Evolutionary conservation across 2,113 vertebrate species (phyloP).

Genomic region (Ptilorrhoa leucosticta): DNA sequence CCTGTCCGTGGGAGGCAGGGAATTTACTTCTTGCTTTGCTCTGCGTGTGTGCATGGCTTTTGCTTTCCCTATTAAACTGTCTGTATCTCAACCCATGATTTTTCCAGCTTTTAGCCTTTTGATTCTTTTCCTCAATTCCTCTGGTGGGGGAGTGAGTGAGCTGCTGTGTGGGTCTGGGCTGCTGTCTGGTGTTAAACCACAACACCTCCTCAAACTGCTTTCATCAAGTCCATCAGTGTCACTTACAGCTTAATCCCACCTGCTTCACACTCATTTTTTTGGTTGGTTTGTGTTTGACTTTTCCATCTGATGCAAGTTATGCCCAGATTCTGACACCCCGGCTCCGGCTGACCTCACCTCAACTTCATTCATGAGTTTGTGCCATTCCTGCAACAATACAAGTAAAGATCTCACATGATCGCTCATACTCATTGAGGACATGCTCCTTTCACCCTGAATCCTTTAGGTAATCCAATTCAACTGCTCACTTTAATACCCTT

Average conservation of each 20-base stretch:
- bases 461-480: neutral
- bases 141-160: neutral
- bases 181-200: neutral
- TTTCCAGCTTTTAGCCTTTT: neutral
- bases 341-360: neutral
- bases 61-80: neutral
- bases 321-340: neutral
- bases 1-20: neutral
- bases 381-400: neutral
- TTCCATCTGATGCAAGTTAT: neutral
- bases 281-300: neutral
- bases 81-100: neutral
- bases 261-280: neutral
- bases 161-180: neutral
- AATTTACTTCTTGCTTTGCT: neutral
- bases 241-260: neutral
- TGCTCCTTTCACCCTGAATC: neutral
- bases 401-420: neutral
- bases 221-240: neutral
- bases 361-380: neutral
- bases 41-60: neutral
- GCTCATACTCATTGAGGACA: neutral
- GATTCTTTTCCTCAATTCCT: neutral
- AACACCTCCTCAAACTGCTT: neutral
- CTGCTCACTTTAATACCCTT: neutral